Base-by-base conservation (phyloP, 1,140 invertebrate genomes). In the Pentalonia nigronervosa region DNA sequence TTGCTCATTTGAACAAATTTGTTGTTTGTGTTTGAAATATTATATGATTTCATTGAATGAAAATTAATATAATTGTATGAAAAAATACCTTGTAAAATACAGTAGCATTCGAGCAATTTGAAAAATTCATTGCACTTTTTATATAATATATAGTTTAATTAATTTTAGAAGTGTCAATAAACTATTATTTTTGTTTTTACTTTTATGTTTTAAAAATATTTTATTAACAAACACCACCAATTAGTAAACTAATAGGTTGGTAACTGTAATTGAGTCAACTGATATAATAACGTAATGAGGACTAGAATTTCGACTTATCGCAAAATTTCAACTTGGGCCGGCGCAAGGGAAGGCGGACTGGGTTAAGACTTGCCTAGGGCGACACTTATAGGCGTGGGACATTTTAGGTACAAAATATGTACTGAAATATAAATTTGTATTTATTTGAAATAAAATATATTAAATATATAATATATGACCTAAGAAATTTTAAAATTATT, bases 111-210 rank as follows among this genome's bases (percentile, higher is more conserved):
- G 14, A 17, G 84, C 34, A 88, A 88, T 48, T 45, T 48, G 25
- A n/a, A 23, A 88, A 88, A n/a, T 34, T 48, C 30, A n/a, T 88
- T 47, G 84, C 36, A 48, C 30, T 76, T 76, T 48, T n/a, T 50
- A 11, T 47, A 48, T 88, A 88, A 48, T 88, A 88, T 48, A 48
- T 30, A 50, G 17, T 88, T 50, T 48, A 48, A 48, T 88, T 48
- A 48, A 48, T 88, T 48, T 88, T 88, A 34, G 1, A 88, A 88
- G 47, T 88, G 86, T 88, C 86, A 88, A 88, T 88, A 87, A 87
- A 87, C 41, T 47, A 45, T 87, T n/a, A 87, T 45, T 47, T 87
- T 87, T 87, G 84, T 76, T 87, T 86, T 87, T 87, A 48, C 14
- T 36, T 87, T n/a, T n/a, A 87, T 48, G 6, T 47, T 48, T 87